Evolutionary conservation across 2,113 vertebrate genomes (phyloP), one percentile per base, ranked within the genome.

Genomic region (Monarcha castaneiventris): DNA sequence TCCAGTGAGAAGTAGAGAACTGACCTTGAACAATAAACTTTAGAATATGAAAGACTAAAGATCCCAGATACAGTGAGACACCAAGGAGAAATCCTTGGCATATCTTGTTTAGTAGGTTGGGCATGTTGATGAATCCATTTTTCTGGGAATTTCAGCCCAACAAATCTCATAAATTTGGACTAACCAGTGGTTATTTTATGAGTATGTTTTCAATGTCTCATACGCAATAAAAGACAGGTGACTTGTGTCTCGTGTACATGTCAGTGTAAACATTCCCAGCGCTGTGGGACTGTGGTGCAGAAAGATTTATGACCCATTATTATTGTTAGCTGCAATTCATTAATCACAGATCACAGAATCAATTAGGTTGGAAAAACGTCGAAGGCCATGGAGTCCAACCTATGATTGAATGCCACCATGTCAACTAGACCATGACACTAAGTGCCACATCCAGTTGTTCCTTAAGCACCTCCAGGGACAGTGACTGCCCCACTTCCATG

Each of bases 401-500:
- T 67, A 11, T 48, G 23, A 39, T 3, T 20, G 11, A 81, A 25
- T 39, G 30, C 5, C 4, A 46, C 19, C 16, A 18, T 5, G 1
- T 22, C 46, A 68, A 61, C 25, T 4, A 12, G 54, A 46, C 13
- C 7, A 17, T 21, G 33, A 9, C 11, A 16, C 13, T 12, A 20
- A 54, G 46, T 59, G 44, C 7, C 27, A 25, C 0, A 0, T 46
- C 46, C 29, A 29, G 16, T 39, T 59, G 26, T 74, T 59, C 39
- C 11, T 54, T 39, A 39, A 67, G 7, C 23, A 46, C 25, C 10
- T 52, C 23, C 16, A 39, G 61, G 13, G 33, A 33, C 0, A 0
- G 18, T 44, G 32, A 46, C 23, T 59, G 9, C 20, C 46, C 13
- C 37, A 59, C 10, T 27, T 33, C 16, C 23, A 3, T 14, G 15